phyloP scores from a whole-genome alignment of 2,113 vertebrate genomes.

The Tupaia chinensis region DNA sequence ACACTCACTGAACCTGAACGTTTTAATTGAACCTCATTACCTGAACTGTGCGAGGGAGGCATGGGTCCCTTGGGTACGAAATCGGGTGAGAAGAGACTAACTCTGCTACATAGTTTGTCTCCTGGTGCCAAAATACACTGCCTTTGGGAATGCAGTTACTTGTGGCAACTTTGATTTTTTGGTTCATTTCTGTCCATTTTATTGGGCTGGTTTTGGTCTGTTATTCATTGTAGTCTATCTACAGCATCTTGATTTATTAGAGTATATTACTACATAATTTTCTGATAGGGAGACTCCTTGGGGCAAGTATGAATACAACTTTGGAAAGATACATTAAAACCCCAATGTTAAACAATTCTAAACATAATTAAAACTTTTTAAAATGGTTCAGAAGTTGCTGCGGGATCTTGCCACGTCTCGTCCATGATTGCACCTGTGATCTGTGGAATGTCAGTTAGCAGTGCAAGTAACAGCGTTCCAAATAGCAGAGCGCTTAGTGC shows the following conservation, averaged over 20 bases:
- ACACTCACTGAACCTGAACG: conserved; percentile 67
- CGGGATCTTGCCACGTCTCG: not conserved
- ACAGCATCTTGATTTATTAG: conserved; percentile 42
- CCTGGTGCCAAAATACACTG: conserved; percentile 39
- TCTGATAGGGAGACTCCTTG: conserved; percentile 4
- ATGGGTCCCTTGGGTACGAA: conserved; percentile 54
- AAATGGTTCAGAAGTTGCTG: conserved; percentile 30
- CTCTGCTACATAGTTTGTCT: conserved; percentile 49
- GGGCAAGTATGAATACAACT: not conserved
- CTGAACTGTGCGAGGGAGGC: conserved; percentile 47
- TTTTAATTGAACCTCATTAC: conserved; percentile 77
- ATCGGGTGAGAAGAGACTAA: conserved; percentile 37
- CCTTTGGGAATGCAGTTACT: conserved; percentile 62
- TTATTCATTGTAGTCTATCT: not conserved
- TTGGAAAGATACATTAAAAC: not conserved
- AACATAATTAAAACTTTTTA: conserved; percentile 13
- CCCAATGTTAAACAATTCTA: not conserved
- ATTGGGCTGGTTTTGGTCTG: conserved; percentile 30
- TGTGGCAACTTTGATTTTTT: conserved; percentile 58
- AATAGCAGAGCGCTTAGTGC: conserved; percentile 28
- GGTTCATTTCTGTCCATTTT: conserved; percentile 1
- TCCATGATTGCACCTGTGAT: conserved; percentile 46
- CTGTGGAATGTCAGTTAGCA: not conserved
- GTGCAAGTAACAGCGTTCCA: conserved; percentile 41
- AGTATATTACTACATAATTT: not conserved